A percentile compares a stretch with the other conserved stretches of the same genome.
Conservation (phyloP, 2,113 vertebrate genomes). For the Nothoprocta pentlandii region DNA sequence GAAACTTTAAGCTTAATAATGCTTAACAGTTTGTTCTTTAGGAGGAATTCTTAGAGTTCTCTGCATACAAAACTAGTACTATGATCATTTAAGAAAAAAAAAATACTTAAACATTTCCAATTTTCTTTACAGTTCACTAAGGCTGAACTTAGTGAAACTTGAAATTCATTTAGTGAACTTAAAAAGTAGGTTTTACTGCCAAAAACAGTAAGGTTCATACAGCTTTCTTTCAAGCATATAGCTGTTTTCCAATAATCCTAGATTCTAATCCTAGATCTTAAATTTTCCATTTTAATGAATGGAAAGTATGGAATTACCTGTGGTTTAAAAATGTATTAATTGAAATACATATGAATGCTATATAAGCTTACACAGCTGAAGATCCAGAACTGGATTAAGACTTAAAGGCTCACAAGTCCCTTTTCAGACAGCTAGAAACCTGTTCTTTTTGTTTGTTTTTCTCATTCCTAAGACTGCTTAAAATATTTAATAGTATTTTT, state of each 20-base stretch:
- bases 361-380: neutral
- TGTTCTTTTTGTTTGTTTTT: neutral
- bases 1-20: neutral
- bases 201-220: neutral
- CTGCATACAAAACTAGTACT: neutral
- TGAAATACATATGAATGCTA: neutral
- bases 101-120: neutral
- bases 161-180: too few species aligned
- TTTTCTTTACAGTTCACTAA: neutral
- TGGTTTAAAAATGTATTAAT: neutral
- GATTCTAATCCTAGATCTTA: neutral
- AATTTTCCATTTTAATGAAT: neutral
- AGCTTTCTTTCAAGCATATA: neutral
- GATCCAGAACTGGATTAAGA: neutral
- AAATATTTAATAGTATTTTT: neutral
- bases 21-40: neutral
- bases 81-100: neutral
- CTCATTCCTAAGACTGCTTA: neutral
- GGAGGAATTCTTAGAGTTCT: neutral
- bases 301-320: neutral
- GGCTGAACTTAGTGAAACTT: neutral
- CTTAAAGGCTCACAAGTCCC: neutral
- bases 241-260: neutral
- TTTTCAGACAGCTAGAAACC: neutral
- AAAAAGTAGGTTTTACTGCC: neutral